phyloP scores from a whole-genome alignment of 2,113 vertebrate species.

The Anoura caudifer region DNA sequence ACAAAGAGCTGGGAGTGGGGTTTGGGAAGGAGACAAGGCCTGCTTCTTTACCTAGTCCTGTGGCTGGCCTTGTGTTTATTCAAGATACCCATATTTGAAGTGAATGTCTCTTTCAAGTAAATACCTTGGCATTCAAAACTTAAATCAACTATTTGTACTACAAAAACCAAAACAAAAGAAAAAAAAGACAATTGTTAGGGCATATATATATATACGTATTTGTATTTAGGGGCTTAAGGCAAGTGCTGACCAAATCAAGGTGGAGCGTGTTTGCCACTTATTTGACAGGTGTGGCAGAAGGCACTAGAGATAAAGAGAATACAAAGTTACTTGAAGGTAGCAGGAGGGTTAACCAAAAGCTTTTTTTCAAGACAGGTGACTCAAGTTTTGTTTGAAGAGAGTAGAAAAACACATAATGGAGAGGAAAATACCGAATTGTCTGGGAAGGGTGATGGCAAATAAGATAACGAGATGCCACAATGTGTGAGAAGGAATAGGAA shows the following conservation, averaged over 20 bases:
- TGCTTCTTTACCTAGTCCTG: background rate
- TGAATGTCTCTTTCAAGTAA: background rate
- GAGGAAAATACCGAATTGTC: background rate
- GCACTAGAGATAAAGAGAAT: background rate
- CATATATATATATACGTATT: background rate
- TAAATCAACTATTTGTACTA: background rate
- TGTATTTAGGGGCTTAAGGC: background rate
- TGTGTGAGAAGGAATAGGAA: background rate
- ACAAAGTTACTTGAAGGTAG: background rate
- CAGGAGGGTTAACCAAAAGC: background rate
- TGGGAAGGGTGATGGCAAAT: background rate
- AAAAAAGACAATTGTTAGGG: background rate
- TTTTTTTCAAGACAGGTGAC: background rate
- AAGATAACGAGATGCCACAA: background rate
- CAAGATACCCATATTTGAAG: background rate
- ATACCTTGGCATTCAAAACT: background rate
- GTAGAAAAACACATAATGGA: background rate
- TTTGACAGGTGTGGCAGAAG: background rate
- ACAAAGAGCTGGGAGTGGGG: too few relatives aligned
- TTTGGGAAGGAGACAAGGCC: background rate
- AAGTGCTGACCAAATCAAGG: background rate
- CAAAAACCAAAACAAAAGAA: background rate
- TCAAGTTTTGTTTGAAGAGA: background rate
- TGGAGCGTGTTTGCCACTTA: rapidly evolving
- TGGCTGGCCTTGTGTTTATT: background rate